Base-by-base conservation (phyloP, 2,113 vertebrate species). In the Aptenodytes forsteri region DNA sequence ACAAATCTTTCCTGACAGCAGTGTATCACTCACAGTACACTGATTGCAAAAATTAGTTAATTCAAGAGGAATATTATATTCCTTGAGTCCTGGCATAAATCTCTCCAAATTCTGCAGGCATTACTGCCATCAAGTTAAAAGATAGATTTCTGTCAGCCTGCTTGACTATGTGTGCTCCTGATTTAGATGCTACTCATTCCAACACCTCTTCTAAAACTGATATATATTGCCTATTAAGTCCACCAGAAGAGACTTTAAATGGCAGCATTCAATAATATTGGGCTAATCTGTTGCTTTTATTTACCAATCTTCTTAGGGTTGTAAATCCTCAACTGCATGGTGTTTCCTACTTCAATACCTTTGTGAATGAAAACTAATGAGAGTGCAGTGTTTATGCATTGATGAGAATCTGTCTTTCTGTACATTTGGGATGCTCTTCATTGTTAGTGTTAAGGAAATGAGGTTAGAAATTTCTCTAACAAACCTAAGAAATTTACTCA, bases 31-130 rank as follows among this genome's bases (percentile, higher is more conserved):
- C 97, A 97, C 78, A 96, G 95, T 80, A 97, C 96, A 95, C 9
- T 95, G 97, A 98, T 97, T 98, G 96, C 95, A 98, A 97, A 98
- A 98, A 98, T 98, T 98, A 98, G 95, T 98, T 98, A 98, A 98
- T 98, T 98, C 97, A 96, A 95, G 94, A 97, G 95, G 97, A 98
- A 96, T 94, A 96, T 97, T 83, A 84, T 91, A 87, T 98, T 97
- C 89, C 94, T 92, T 94, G 80, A 94, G 90, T 96, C 66, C 50
- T 95, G 83, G 40, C 87, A 93, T 95, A 97, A 96, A 97, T 98
- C 95, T 96, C 61, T 95, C 73, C 19, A 92, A 86, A 87, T 96
- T 95, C 55, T 97, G 82, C 84, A 93, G 87, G 50, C 71, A 83
- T 93, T 97, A 82, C 83, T 95, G 87, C 81, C 81, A 47, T 76